phyloP scores from a whole-genome alignment of 2,113 vertebrate species.

The Tupaia tana region DNA sequence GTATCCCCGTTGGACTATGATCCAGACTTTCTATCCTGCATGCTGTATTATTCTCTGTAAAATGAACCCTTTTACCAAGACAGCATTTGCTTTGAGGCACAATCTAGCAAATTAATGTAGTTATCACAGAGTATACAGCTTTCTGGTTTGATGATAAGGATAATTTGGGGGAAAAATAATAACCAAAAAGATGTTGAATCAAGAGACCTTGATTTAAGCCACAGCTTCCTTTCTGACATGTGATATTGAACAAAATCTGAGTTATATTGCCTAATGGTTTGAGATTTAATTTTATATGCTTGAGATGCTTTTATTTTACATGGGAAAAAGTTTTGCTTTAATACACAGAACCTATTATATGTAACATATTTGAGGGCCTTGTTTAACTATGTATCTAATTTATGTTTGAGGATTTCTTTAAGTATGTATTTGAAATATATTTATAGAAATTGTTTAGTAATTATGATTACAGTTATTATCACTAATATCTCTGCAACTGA shows the following conservation, averaged over 20 bases:
- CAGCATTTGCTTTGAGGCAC: slow-evolving; percentile 48
- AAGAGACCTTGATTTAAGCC: neutral
- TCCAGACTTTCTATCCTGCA: neutral
- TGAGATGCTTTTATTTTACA: slow-evolving; percentile 29
- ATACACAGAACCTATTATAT: neutral
- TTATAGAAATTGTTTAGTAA: neutral
- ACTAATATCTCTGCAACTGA: neutral
- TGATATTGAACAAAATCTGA: neutral
- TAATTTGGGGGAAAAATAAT: slow-evolving; percentile 57
- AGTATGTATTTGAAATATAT: neutral
- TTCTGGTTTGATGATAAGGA: slow-evolving; percentile 14
- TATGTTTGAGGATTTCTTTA: neutral
- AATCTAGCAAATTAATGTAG: slow-evolving; percentile 17
- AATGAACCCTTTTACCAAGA: neutral
- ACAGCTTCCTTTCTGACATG: neutral
- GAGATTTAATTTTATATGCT: slow-evolving; percentile 2
- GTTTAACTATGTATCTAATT: neutral
- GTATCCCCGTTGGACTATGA: neutral
- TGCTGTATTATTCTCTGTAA: neutral
- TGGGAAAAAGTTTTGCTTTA: neutral
- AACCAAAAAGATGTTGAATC: neutral
- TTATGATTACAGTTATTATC: neutral
- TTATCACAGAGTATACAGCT: neutral
- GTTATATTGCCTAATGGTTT: neutral
- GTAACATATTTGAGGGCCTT: neutral